These are phyloP conservation scores for Tetragonisca angustula DNA, from an alignment of 2,888 invertebrate genomes.

Conservation along the genomic window DNA sequence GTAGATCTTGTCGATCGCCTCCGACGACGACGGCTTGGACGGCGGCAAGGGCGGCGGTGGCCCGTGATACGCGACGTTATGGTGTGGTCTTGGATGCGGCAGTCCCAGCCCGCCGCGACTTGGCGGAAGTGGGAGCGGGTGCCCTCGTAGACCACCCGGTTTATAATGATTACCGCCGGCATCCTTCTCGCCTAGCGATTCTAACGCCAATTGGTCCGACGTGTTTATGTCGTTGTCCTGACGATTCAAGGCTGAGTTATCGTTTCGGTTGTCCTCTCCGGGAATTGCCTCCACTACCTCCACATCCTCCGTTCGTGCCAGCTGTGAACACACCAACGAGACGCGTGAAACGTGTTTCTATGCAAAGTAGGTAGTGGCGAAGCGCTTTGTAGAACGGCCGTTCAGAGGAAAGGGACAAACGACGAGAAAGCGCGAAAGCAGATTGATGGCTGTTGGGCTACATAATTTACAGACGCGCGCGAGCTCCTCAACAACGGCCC, in stretches of 20 bases:
- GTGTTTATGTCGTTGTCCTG: conserved; percentile 87
- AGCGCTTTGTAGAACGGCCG: conserved; percentile 29
- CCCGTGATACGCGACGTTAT: conserved; percentile 89
- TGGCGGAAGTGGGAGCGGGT: conserved; percentile 85
- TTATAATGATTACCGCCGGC: conserved; percentile 78
- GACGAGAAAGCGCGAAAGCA: conserved; percentile 63
- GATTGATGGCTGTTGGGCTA: conserved; percentile 56
- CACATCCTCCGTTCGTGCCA: conserved; percentile 85
- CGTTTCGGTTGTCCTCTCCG: conserved; percentile 85
- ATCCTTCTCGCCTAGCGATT: conserved; percentile 87
- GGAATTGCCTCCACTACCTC: conserved; percentile 88
- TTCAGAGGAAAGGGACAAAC: conserved; percentile 37
- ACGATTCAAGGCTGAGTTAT: conserved; percentile 85
- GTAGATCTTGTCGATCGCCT: conserved; percentile 87
- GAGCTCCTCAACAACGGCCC: conserved; percentile 36
- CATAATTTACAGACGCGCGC: conserved; percentile 56
- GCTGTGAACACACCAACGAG: conserved; percentile 66
- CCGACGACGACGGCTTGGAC: conserved; percentile 85
- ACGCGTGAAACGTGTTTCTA: conserved; percentile 8
- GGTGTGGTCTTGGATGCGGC: conserved; percentile 83
- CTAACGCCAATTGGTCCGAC: conserved; percentile 90
- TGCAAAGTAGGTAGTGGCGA: conserved; percentile 18
- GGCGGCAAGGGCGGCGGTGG: conserved; percentile 89
- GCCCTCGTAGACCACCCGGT: conserved; percentile 83
- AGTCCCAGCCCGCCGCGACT: conserved; percentile 83